These are phyloP conservation scores for Drosophila pseudotalamancana DNA, from an alignment of 2,888 invertebrate genomes.

Conservation along the genomic window DNA sequence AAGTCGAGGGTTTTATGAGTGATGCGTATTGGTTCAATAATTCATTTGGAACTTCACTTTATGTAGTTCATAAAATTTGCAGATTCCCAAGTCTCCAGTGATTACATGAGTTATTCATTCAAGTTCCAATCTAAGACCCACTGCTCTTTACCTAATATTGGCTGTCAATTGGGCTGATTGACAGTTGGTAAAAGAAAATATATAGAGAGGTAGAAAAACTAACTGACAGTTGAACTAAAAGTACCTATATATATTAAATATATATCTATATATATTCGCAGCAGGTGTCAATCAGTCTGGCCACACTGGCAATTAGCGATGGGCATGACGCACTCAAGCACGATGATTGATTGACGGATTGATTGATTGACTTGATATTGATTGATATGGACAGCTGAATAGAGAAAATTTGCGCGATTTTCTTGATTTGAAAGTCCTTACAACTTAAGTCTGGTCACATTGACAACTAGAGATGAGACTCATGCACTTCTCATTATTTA, in stretches of 20 bases:
- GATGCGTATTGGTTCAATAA: neutral
- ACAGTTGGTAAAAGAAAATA: slow-evolving; percentile 13
- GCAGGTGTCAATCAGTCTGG: slow-evolving; percentile 47
- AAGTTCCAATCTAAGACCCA: slow-evolving; percentile 10
- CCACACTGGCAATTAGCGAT: slow-evolving; percentile 15
- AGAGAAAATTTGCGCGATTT: too few species aligned
- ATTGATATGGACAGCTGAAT: too few species aligned
- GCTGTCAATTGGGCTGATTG: slow-evolving; percentile 44
- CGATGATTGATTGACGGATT: neutral
- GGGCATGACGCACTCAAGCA: neutral
- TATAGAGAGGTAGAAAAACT: neutral
- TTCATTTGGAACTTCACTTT: neutral
- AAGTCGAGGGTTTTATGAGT: slow-evolving; percentile 2
- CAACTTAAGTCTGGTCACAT: too few species aligned
- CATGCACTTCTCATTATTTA: too few species aligned
- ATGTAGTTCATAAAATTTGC: neutral
- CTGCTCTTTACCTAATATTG: neutral
- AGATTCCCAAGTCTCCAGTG: slow-evolving; percentile 3
- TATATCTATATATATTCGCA: neutral
- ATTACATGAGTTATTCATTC: slow-evolving; percentile 32
- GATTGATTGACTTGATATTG: neutral
- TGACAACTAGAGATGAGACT: too few species aligned
- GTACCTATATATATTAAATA: slow-evolving; percentile 9
- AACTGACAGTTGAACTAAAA: slow-evolving; percentile 33
- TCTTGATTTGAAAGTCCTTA: too few species aligned